Percentiles rank a stretch among this genome's conserved stretches.
Conservation (phyloP, 2,888 invertebrate species). For the Minunthozetes semirufus region DNA sequence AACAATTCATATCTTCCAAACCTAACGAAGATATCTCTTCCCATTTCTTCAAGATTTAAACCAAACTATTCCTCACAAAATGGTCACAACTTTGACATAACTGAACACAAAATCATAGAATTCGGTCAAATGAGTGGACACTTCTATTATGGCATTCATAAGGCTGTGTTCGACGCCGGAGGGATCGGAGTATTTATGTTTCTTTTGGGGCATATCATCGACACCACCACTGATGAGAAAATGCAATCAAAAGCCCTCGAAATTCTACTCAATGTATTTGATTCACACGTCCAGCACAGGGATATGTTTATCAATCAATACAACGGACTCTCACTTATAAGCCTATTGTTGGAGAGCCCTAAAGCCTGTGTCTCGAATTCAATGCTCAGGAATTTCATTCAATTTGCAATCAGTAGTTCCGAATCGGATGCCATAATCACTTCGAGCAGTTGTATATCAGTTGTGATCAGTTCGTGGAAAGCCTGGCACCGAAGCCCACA, state of each 20-base stretch:
- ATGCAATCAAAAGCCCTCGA: constrained; percentile 36
- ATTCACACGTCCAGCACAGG: constrained; percentile 31
- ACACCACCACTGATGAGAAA: constrained; percentile 34
- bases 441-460: constrained; percentile 4
- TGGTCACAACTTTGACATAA: not conserved
- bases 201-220: constrained; percentile 38
- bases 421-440: constrained; percentile 22
- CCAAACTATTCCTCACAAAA: not conserved
- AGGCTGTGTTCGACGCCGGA: constrained; percentile 35
- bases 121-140: not conserved
- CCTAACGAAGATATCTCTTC: not conserved
- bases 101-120: not conserved
- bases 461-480: constrained; percentile 33
- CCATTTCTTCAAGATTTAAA: not conserved
- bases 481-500: constrained; percentile 30
- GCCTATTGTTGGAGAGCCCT: not conserved
- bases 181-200: constrained; percentile 34
- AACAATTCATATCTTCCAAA: not conserved
- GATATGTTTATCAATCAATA: constrained; percentile 27
- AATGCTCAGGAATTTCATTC: constrained; percentile 24
- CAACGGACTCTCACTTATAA: constrained; percentile 18
- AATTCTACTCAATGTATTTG: constrained; percentile 37
- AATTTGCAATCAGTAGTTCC: constrained; percentile 25
- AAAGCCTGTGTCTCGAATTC: not conserved
- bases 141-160: constrained; percentile 1